Percentiles rank a stretch among this genome's conserved stretches.
Conservation (phyloP, 2,888 invertebrate genomes). For the Altica lythri region DNA sequence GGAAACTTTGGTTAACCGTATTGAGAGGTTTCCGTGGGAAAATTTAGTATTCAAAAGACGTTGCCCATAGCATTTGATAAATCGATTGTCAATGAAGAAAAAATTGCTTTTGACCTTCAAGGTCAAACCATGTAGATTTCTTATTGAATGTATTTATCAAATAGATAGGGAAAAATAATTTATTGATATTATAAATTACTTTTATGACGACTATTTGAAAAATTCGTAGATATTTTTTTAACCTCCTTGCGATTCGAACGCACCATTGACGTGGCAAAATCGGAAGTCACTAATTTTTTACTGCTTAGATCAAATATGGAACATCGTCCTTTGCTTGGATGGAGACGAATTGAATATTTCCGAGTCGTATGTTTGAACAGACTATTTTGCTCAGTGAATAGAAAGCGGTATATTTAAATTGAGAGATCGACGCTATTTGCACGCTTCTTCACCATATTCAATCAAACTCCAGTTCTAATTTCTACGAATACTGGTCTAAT, state of each 20-base stretch:
- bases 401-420: conserved; percentile 13
- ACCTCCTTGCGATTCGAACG: too few relatives aligned
- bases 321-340: conserved; percentile 15
- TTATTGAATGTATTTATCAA: too few relatives aligned
- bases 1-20: conserved; percentile 24
- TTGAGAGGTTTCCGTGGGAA: conserved; percentile 17
- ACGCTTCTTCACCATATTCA: conserved; percentile 11
- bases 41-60: conserved; percentile 9
- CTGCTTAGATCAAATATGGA: background rate
- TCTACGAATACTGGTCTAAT: conserved; percentile 8
- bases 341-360: conserved; percentile 14
- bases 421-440: conserved; percentile 16
- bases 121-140: too few relatives aligned
- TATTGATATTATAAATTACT: too few relatives aligned
- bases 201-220: too few relatives aligned
- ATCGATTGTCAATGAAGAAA: conserved; percentile 11
- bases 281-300: too few relatives aligned
- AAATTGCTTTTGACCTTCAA: too few relatives aligned
- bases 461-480: conserved; percentile 20
- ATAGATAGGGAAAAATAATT: too few relatives aligned
- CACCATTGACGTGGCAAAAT: too few relatives aligned
- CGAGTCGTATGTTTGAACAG: conserved; percentile 18
- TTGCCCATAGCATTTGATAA: conserved; percentile 17
- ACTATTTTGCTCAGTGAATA: conserved; percentile 18
- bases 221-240: too few relatives aligned